phyloP scores from a whole-genome alignment of 2,113 vertebrate genomes.

The Prietella phreatophila region DNA sequence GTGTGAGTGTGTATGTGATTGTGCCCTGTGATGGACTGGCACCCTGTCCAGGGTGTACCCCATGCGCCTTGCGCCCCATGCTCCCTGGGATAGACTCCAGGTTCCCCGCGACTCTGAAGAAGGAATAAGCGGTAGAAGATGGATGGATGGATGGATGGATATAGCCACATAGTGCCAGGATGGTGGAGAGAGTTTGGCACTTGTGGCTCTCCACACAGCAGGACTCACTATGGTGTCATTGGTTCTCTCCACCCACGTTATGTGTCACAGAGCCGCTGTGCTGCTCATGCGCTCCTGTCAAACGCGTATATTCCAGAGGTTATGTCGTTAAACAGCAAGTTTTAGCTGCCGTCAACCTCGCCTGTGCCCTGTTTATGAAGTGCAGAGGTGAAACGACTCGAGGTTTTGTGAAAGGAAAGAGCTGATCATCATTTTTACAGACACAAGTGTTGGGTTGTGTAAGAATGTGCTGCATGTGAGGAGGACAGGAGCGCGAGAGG shows the following conservation, averaged over 20 bases:
- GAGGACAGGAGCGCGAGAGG: conserved; percentile 26
- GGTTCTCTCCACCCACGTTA: background rate
- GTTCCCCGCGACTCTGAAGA: no score
- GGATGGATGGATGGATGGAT: no score
- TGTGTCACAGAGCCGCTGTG: conserved; percentile 10
- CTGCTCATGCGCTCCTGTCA: background rate
- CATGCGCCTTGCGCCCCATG: no score
- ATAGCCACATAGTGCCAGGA: background rate
- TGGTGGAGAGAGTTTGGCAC: background rate
- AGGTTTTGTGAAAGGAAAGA: conserved; percentile 6
- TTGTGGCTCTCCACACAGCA: conserved; percentile 23
- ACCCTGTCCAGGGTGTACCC: no score
- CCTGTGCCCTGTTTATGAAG: conserved; percentile 14
- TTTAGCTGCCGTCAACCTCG: conserved; percentile 27
- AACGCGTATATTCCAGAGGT: conserved; percentile 33
- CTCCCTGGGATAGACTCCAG: no score
- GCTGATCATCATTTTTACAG: conserved; percentile 15
- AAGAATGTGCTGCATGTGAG: conserved; percentile 54
- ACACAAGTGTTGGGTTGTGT: conserved; percentile 16
- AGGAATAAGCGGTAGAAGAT: no score
- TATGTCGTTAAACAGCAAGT: conserved; percentile 30
- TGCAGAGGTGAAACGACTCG: conserved; percentile 36
- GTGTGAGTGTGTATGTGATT: no score
- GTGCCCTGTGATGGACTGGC: no score
- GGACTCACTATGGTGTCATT: background rate